phyloP scores from a whole-genome alignment of 1,140 invertebrate genomes.

The Polyergus mexicanus region DNA sequence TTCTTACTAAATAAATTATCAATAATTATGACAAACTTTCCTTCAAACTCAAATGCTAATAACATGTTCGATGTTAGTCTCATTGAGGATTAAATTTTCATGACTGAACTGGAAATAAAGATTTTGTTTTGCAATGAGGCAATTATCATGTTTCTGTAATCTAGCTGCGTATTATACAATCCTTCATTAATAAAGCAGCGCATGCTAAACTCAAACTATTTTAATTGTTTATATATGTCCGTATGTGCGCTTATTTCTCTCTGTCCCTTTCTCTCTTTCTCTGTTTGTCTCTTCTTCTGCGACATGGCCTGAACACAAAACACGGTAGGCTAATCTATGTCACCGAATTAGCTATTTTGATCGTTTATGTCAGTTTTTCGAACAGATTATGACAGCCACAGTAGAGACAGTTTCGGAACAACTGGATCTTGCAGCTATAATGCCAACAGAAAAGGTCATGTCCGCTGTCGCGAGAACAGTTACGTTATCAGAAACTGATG shows the following conservation, averaged over 20 bases:
- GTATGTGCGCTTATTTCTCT: slow-evolving; percentile 66
- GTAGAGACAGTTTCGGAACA: slow-evolving; percentile 97
- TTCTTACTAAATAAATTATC: slow-evolving; percentile 65
- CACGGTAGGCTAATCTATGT: slow-evolving; percentile 83
- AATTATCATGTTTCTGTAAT: slow-evolving; percentile 11
- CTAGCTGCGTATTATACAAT: slow-evolving; percentile 39
- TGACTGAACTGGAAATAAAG: background rate
- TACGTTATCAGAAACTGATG: slow-evolving; percentile 95
- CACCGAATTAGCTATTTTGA: slow-evolving; percentile 80
- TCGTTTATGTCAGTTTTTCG: slow-evolving; percentile 86
- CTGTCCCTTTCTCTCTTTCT: slow-evolving; percentile 68
- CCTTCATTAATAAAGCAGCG: slow-evolving; percentile 46
- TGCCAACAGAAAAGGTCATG: slow-evolving; percentile 93
- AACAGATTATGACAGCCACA: slow-evolving; percentile 96
- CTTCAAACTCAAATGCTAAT: background rate
- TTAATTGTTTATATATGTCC: slow-evolving; percentile 68
- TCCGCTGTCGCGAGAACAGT: slow-evolving; percentile 94
- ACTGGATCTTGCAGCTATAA: slow-evolving; percentile 92
- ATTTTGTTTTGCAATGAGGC: slow-evolving; percentile 6
- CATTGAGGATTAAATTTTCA: slow-evolving; percentile 6
- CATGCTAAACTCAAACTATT: slow-evolving; percentile 67
- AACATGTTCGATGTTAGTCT: slow-evolving; percentile 41
- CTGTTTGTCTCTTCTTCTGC: slow-evolving; percentile 71
- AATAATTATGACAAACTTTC: background rate
- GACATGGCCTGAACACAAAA: slow-evolving; percentile 71